Evolutionary conservation across 2,113 vertebrate species (phyloP).

Genomic region (Steatornis caripensis): DNA sequence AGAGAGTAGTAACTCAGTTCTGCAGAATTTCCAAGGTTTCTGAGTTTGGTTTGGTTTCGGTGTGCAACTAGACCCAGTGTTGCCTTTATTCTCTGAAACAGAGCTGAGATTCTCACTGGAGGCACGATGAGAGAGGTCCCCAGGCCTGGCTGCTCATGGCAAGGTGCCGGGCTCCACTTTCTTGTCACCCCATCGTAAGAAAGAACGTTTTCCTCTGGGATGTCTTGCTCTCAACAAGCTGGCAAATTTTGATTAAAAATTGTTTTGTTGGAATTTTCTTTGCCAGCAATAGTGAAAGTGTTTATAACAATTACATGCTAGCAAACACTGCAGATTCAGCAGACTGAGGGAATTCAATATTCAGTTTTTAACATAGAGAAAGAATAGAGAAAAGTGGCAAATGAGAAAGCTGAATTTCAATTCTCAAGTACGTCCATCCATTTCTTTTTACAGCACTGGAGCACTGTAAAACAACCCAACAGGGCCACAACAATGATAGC

Average conservation of each 20-base stretch:
- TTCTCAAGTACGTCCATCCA: neutral
- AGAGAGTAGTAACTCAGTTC: neutral
- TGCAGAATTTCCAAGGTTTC: neutral
- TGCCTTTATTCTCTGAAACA: neutral
- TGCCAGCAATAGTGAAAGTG: neutral
- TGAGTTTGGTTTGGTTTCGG: neutral
- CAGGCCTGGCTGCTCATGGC: neutral
- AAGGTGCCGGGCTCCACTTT: neutral
- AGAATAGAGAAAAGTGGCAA: neutral
- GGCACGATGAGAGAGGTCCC: neutral
- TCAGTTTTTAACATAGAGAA: neutral
- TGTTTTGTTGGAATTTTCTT: neutral
- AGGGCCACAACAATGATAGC: neutral
- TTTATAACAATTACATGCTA: neutral
- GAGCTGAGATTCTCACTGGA: neutral
- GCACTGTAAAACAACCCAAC: neutral
- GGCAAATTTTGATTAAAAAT: neutral
- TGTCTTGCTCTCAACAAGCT: neutral
- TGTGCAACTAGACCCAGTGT: neutral
- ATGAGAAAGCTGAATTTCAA: neutral
- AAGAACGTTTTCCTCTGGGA: neutral
- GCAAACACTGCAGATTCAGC: neutral
- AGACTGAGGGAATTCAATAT: neutral
- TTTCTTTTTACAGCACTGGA: neutral
- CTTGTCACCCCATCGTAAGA: fast-evolving